Base-by-base conservation (phyloP, 2,888 invertebrate genomes). In the Branchipolynoe longqiensis region DNA sequence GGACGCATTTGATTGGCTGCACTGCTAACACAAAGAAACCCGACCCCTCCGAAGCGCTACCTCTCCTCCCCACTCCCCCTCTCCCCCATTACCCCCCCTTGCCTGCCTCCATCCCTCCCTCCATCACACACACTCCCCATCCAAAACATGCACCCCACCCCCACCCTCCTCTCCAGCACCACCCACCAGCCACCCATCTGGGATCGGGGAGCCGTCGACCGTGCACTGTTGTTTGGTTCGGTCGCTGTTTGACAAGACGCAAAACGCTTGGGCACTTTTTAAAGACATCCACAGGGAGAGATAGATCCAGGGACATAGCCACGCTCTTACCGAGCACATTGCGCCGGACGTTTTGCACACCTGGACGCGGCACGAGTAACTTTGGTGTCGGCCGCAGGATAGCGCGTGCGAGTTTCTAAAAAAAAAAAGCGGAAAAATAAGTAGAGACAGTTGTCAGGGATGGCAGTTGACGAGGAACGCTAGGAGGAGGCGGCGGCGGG, bases 1-100 rank as follows among this genome's bases (percentile, higher is more conserved):
- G 8, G 78, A 78, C 78, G 69, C 69, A 38, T 78, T 41, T 48
- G 78, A 78, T 78, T 78, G 78, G 78, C 78, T 78, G 48, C 25
- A 48, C 25, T 41, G 8, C 78, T 14, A 78, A 78, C 78, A 78
- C 78, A 78, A 78, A 78, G 78, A 78, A 78, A 78, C 78, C 31
- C 78, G 78, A 78, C 48, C 78, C 78, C 22, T 18, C 48, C 41
- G 4, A 25, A 12, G 74, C 74, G 18, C 25, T 28, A 48, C 25
- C 78, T 28, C 78, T 18, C 48, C 41, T 12, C 41, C 78, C 78
- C 48, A 25, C 78, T 4, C 48, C 41, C 31, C 28, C 54, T 18
- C 78, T 14, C 22, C 25, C 25, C 78, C 31, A 48, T 6, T 28
- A 74, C 48, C 8, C 78, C 25, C 25, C 41, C 73, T 28, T 22